Conservation (phyloP, 2,888 invertebrate genomes). For the Drosophila pseudotakahashii region DNA sequence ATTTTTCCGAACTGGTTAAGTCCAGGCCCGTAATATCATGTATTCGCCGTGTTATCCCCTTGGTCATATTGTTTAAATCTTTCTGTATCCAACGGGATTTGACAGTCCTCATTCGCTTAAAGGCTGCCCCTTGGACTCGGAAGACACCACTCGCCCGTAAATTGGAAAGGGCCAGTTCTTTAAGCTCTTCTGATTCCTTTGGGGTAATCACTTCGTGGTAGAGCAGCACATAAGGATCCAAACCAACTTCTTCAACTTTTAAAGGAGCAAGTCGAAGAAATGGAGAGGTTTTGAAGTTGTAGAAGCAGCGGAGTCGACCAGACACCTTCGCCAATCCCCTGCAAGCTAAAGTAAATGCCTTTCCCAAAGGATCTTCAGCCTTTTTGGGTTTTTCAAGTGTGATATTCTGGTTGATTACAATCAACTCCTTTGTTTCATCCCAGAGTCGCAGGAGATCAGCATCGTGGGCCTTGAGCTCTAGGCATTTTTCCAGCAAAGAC, state of each 20-base stretch:
- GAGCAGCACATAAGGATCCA: slow-evolving; percentile 64
- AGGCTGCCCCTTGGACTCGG: neutral
- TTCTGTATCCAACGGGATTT: slow-evolving; percentile 63
- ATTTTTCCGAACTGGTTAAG: slow-evolving; percentile 44
- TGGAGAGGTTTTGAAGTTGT: slow-evolving; percentile 52
- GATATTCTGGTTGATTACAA: neutral
- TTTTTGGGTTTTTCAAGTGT: too few species aligned
- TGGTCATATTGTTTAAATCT: slow-evolving; percentile 27
- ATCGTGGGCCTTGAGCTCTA: neutral
- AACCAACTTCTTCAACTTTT: slow-evolving; percentile 65
- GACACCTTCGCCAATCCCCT: neutral
- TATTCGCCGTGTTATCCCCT: slow-evolving; percentile 53
- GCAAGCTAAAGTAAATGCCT: neutral
- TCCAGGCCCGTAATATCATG: slow-evolving; percentile 71
- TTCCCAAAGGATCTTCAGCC: neutral
- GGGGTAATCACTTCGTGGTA: slow-evolving; percentile 67
- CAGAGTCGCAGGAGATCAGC: slow-evolving; percentile 1
- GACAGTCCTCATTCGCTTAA: slow-evolving; percentile 54
- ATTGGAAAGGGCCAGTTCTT: neutral
- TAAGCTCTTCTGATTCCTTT: slow-evolving; percentile 55
- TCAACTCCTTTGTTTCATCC: neutral
- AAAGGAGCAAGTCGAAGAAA: slow-evolving; percentile 71
- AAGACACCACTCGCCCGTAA: neutral
- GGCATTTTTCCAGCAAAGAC: neutral
- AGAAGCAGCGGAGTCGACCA: slow-evolving; percentile 43